Conservation (phyloP, 2,113 vertebrate genomes). For the Vulpes ferrilata region DNA sequence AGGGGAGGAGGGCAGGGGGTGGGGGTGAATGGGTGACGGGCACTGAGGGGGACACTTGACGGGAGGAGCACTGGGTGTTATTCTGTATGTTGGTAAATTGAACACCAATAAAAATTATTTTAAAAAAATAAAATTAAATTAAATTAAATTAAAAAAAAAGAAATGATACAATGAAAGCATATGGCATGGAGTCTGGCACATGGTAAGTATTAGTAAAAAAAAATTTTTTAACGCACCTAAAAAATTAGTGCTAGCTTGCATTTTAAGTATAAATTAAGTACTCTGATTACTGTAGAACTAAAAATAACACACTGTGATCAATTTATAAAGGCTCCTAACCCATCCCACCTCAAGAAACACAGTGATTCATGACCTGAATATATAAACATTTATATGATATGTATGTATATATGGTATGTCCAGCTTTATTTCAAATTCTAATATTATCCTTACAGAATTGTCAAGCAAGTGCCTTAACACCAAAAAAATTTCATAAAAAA, state of each 20-base stretch:
- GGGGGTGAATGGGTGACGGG: too few relatives aligned
- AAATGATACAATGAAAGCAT: neutral
- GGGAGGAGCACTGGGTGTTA: too few relatives aligned
- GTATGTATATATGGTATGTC: neutral
- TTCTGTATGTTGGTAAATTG: too few relatives aligned
- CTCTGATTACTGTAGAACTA: constrained; percentile 34
- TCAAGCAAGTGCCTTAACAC: neutral
- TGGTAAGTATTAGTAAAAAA: neutral
- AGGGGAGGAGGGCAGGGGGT: too few relatives aligned
- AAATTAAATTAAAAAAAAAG: too few relatives aligned
- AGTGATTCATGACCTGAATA: neutral
- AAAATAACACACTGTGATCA: neutral
- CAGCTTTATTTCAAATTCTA: neutral
- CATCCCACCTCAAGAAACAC: neutral
- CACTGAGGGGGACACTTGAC: too few relatives aligned
- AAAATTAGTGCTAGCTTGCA: neutral
- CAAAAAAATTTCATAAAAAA: neutral
- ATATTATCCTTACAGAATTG: neutral
- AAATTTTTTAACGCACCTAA: too few relatives aligned
- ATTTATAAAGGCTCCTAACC: neutral
- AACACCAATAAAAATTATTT: too few relatives aligned
- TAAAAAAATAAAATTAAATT: too few relatives aligned
- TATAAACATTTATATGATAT: neutral
- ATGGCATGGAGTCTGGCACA: neutral
- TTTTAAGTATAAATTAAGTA: constrained; percentile 15